Evolutionary conservation across 2,888 invertebrate genomes (phyloP), one percentile per base, ranked within the genome.

Genomic region (Scotopteryx bipunctaria): DNA sequence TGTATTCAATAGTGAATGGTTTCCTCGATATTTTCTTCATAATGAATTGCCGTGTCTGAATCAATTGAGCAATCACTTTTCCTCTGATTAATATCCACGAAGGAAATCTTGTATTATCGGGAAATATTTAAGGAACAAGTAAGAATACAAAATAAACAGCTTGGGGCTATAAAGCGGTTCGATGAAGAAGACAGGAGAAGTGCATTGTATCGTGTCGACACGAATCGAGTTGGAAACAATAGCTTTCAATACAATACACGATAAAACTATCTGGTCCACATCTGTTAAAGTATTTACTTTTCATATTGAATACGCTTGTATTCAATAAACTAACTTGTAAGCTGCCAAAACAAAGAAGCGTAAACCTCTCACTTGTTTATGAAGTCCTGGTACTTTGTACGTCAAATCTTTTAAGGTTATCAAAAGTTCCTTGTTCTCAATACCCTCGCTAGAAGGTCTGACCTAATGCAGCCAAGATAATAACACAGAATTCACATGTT

Each of bases 151-250:
- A 32, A n/a, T 13, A 14, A 29, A 32, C 16, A 36, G 15, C 13
- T 17, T 9, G 16, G 33, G 33, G 1, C 6, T 32, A 46, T 43
- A 43, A 49, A 58, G 44, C 40, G 29, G 17, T 29, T 41, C 16
- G 13, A 42, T 9, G 27, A n/a, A 31, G 36, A 23, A 27, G 21
- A 16, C 5, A 13, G n/a, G n/a, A n/a, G n/a, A 29, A 21, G 40
- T 35, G 51, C 42, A 33, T 25, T 35, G 41, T 48, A 11, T 21
- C 29, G 35, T 48, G 25, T 50, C 40, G 21, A 36, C 19, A 17
- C 17, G 16, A 43, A 8, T 46, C 41, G 31, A 58, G 47, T 44
- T 47, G 40, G 38, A 52, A 59, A 57, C 57, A 58, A 59, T 59
- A 35, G 37, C 31, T 55, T 58, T 51, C 41, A 56, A 50, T 45